phyloP scores from a whole-genome alignment of 2,113 vertebrate genomes.

The Semnornis frantzii region DNA sequence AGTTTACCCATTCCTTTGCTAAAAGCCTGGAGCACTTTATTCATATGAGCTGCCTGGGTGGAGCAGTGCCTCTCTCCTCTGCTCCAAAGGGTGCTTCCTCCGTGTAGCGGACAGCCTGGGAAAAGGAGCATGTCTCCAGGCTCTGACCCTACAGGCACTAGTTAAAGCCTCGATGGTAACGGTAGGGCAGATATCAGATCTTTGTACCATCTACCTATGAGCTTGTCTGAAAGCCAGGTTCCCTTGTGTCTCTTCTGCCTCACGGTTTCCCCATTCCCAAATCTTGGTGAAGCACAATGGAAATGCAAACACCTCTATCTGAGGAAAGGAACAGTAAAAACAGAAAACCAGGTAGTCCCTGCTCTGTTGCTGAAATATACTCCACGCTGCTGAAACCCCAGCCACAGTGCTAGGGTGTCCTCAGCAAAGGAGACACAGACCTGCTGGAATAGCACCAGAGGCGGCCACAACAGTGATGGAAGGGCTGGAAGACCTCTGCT shows the following conservation, averaged over 20 bases:
- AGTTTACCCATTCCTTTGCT: not conserved
- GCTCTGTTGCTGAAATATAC: not conserved
- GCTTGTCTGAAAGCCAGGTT: not conserved
- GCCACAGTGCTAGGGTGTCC: not conserved
- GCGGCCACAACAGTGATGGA: too few relatives aligned
- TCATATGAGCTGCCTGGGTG: not conserved
- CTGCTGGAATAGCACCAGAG: too few relatives aligned
- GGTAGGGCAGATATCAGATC: fast-evolving
- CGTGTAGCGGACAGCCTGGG: fast-evolving
- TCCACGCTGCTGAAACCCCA: not conserved
- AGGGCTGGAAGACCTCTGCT: too few relatives aligned
- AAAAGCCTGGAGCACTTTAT: not conserved
- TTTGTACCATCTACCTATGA: fast-evolving
- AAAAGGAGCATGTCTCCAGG: not conserved
- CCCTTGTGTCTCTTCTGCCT: not conserved
- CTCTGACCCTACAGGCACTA: not conserved
- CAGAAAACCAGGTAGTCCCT: not conserved
- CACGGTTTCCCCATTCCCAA: not conserved
- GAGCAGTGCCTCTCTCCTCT: not conserved
- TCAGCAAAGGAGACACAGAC: not conserved
- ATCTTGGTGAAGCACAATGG: fast-evolving
- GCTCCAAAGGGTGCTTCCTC: fast-evolving
- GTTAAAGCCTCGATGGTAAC: fast-evolving
- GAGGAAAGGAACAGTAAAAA: not conserved
- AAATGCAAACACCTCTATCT: not conserved